These are phyloP conservation scores for Australoheros facetus DNA, from an alignment of 2,797 vertebrate genomes.

Conservation along the genomic window DNA sequence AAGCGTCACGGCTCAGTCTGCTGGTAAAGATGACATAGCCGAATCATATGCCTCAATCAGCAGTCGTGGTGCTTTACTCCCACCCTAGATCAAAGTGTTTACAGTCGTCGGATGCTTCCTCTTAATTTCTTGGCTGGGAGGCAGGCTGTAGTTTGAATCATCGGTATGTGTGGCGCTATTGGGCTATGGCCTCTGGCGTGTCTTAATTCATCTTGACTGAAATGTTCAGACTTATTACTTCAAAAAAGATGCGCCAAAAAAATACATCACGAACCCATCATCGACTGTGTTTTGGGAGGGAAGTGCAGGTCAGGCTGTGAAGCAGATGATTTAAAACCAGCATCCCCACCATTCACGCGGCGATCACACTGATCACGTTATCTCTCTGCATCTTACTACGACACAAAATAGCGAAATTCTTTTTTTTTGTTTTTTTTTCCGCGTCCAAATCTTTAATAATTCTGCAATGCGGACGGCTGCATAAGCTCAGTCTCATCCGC, in stretches of 20 bases:
- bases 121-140: constrained; percentile 29
- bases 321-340: constrained; percentile 49
- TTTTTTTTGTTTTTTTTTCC: fast-evolving
- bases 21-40: constrained; percentile 18
- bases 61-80: constrained; percentile 17
- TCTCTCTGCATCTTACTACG: constrained; percentile 3
- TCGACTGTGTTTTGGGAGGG: constrained; percentile 18
- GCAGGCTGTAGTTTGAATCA: constrained; percentile 45
- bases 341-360: constrained; percentile 29
- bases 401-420: neutral
- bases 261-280: neutral
- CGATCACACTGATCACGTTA: constrained; percentile 6
- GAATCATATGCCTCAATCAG: neutral
- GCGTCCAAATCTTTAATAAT: neutral
- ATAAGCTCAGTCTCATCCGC: constrained; percentile 30
- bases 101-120: constrained; percentile 26
- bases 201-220: constrained; percentile 12
- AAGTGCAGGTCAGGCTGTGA: constrained; percentile 46
- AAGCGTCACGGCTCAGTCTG: constrained; percentile 13
- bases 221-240: neutral
- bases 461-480: constrained; percentile 78
- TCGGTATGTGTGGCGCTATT: constrained; percentile 44
- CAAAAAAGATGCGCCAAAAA: neutral
- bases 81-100: constrained; percentile 50
- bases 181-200: constrained; percentile 36